phyloP scores from a whole-genome alignment of 2,888 invertebrate genomes.

The Ornithoptera priamus region DNA sequence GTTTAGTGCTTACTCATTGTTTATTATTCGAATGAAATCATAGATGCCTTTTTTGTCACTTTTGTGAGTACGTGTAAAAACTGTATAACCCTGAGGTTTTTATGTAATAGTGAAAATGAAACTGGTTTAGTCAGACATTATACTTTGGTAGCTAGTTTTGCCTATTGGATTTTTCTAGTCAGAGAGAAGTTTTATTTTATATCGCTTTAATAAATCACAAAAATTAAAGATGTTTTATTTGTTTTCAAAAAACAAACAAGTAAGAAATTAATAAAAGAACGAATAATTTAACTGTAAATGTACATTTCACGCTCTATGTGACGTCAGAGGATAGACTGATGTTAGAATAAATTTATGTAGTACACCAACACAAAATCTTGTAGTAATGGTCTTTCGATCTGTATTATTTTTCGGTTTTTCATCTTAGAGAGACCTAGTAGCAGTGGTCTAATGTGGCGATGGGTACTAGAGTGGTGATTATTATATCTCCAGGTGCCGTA shows the following conservation, averaged over 20 bases:
- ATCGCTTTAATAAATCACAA: constrained; percentile 75
- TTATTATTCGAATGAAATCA: constrained; percentile 15
- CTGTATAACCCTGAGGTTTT: constrained; percentile 12
- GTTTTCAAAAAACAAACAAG: background rate
- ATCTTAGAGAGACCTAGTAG: no score
- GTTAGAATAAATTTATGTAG: no score
- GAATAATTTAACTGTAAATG: background rate
- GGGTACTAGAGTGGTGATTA: no score
- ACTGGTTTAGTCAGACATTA: constrained; percentile 9
- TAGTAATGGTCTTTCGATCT: no score
- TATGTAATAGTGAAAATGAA: constrained; percentile 17
- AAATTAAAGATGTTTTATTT: constrained; percentile 34
- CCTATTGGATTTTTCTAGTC: constrained; percentile 72
- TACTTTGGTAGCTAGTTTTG: constrained; percentile 26
- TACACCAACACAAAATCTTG: no score
- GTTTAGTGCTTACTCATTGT: constrained; percentile 1
- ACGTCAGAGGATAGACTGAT: no score
- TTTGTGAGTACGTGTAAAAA: constrained; percentile 17
- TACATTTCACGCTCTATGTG: no score
- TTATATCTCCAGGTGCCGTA: no score
- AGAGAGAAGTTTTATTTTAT: constrained; percentile 67
- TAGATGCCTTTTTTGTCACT: constrained; percentile 15
- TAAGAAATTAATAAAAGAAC: background rate
- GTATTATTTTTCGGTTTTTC: no score
- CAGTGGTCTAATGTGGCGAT: no score